These are phyloP conservation scores for Metacarcinus magister DNA, from an alignment of 2,888 invertebrate genomes.

Conservation along the genomic window DNA sequence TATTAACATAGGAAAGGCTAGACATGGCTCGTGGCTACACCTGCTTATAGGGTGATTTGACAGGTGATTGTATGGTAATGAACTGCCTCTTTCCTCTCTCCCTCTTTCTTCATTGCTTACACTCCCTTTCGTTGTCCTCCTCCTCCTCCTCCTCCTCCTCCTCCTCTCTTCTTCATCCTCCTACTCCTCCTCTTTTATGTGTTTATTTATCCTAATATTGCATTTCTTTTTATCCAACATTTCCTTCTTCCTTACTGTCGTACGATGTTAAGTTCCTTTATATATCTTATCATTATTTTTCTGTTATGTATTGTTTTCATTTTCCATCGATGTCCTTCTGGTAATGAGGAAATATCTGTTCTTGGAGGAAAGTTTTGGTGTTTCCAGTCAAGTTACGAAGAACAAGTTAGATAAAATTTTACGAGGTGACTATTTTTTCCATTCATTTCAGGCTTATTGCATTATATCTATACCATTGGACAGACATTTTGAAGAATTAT, in stretches of 20 bases:
- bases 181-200: background rate
- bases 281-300: no score
- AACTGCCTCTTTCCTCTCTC: background rate
- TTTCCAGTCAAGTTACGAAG: no score
- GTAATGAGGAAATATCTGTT: no score
- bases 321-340: no score
- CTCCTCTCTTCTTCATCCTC: background rate
- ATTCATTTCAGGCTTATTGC: no score
- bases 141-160: background rate
- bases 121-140: background rate
- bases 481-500: no score
- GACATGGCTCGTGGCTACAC: background rate
- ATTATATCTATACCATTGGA: no score
- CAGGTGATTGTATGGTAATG: slow-evolving; percentile 26
- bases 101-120: background rate
- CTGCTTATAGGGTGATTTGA: background rate
- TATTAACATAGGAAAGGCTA: background rate
- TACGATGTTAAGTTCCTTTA: no score
- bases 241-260: background rate
- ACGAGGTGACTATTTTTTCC: no score
- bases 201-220: background rate
- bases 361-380: no score
- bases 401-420: no score
- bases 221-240: background rate
- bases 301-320: no score